Percentiles rank a stretch among this genome's conserved stretches.
phyloP scores from a whole-genome alignment of 2,888 invertebrate species.

The Hypsopygia costalis region DNA sequence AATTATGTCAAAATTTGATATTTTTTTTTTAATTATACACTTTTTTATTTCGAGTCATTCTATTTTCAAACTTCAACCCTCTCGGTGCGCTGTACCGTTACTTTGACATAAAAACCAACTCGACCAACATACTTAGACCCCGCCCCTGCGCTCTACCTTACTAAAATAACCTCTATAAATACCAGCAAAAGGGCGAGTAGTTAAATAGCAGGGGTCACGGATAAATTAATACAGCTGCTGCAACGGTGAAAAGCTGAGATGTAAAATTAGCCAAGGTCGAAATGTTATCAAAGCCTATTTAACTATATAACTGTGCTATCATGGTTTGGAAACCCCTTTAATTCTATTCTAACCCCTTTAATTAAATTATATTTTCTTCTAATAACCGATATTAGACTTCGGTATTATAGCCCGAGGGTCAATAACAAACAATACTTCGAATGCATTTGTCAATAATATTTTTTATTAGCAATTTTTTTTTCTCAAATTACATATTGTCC shows the following conservation, averaged over 20 bases:
- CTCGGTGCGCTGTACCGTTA: slow-evolving; percentile 3
- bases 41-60: neutral
- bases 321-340: too few species aligned
- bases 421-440: too few species aligned
- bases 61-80: slow-evolving; percentile 7
- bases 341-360: too few species aligned
- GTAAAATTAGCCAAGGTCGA: slow-evolving; percentile 5
- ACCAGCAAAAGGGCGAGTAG: neutral
- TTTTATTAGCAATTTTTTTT: too few species aligned
- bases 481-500: neutral
- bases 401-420: too few species aligned
- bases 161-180: neutral
- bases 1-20: too few species aligned
- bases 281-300: neutral
- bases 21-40: too few species aligned
- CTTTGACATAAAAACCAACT: slow-evolving; percentile 3
- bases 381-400: too few species aligned
- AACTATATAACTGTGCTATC: too few species aligned
- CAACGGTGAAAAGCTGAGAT: neutral
- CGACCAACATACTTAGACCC: slow-evolving; percentile 3
- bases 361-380: too few species aligned
- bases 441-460: too few species aligned
- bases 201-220: neutral
- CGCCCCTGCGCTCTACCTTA: neutral
- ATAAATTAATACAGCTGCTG: neutral